Evolutionary conservation across 2,797 vertebrate species (phyloP).

Genomic region (Staurois parvus): DNA sequence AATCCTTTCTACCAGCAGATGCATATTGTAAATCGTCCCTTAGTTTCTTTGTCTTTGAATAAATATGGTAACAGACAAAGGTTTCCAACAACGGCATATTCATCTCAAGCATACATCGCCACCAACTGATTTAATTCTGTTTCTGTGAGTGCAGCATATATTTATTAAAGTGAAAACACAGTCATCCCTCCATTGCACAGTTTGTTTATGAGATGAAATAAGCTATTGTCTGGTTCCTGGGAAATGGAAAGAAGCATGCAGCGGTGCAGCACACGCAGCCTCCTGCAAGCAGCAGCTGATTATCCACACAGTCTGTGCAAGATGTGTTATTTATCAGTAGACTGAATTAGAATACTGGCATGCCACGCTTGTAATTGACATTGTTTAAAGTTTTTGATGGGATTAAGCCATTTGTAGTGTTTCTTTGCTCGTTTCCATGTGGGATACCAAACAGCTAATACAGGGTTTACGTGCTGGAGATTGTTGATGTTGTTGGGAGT

Average conservation of each 20-base stretch:
- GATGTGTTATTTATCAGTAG: constrained; percentile 46
- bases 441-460: constrained; percentile 54
- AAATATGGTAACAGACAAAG: not conserved
- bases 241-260: not conserved
- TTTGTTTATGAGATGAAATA: not conserved
- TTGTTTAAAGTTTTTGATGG: constrained; percentile 61
- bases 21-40: not conserved
- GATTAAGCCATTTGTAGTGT: constrained; percentile 57
- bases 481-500: constrained; percentile 61
- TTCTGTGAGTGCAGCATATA: not conserved
- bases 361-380: constrained; percentile 56
- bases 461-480: constrained; percentile 54
- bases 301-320: constrained; percentile 20
- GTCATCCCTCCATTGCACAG: not conserved
- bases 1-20: not conserved
- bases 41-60: not conserved
- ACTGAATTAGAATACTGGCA: constrained; percentile 55
- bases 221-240: not conserved
- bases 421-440: constrained; percentile 52
- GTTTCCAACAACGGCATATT: not conserved
- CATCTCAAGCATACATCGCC: not conserved
- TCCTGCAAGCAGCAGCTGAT: constrained; percentile 12
- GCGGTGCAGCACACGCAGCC: not conserved
- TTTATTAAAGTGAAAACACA: not conserved
- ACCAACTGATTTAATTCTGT: not conserved